Percentiles rank a stretch among this genome's conserved stretches.
These are phyloP conservation scores for Drosophila repleta DNA, from an alignment of 1,140 invertebrate genomes.

Conservation along the genomic window DNA sequence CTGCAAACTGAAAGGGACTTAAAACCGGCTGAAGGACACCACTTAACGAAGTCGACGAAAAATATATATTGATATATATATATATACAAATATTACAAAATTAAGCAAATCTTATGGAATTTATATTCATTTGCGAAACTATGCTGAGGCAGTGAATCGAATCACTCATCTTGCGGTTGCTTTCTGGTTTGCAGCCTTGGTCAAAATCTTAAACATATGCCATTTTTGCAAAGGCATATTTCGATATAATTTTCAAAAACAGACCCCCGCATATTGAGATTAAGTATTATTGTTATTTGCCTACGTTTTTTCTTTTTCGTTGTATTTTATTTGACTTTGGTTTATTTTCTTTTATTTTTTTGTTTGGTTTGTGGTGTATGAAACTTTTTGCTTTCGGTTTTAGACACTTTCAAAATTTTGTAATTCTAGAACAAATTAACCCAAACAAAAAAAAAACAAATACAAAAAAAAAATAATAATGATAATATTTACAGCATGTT, in stretches of 20 bases:
- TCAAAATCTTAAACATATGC: constrained; percentile 14
- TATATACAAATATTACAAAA: too few relatives aligned
- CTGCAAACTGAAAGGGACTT: too few relatives aligned
- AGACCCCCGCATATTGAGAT: too few relatives aligned
- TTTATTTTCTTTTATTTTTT: neutral
- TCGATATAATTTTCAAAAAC: too few relatives aligned
- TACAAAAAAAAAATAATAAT: constrained; percentile 8
- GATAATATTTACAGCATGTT: neutral
- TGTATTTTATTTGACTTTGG: constrained; percentile 10
- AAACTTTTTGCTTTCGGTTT: constrained; percentile 53
- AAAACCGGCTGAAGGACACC: too few relatives aligned
- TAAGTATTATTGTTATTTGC: constrained; percentile 3
- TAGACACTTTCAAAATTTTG: constrained; percentile 61
- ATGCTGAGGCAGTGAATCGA: too few relatives aligned
- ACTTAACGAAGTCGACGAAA: too few relatives aligned
- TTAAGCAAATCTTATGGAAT: too few relatives aligned
- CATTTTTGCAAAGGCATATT: constrained; percentile 15
- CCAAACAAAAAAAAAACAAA: constrained; percentile 38
- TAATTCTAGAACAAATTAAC: constrained; percentile 39
- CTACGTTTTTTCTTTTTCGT: constrained; percentile 1
- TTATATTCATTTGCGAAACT: too few relatives aligned
- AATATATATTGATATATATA: too few relatives aligned
- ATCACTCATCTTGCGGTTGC: too few relatives aligned
- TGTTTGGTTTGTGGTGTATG: constrained; percentile 42
- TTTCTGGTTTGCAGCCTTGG: too few relatives aligned